Conservation (phyloP, 2,797 vertebrate species). For the Dromococcyx pavoninus region DNA sequence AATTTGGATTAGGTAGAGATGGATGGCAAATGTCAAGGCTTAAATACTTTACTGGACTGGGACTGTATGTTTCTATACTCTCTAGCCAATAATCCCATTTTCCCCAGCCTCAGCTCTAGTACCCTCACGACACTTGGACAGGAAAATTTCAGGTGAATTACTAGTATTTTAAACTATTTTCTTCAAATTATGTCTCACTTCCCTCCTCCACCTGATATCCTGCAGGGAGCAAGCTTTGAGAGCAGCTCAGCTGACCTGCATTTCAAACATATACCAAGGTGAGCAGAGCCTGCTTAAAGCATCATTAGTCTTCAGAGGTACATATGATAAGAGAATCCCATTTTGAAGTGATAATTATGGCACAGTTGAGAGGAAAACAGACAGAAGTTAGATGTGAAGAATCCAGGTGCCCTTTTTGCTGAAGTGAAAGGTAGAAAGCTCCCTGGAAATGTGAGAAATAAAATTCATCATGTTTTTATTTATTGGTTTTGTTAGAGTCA, state of each 20-base stretch:
- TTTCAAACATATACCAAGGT: background rate
- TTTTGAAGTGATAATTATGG: background rate
- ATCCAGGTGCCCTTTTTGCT: background rate
- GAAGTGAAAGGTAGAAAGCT: background rate
- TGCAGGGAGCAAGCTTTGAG: background rate
- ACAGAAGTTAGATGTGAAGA: background rate
- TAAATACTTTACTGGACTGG: background rate
- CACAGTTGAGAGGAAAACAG: background rate
- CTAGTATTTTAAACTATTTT: background rate
- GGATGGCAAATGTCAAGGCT: background rate
- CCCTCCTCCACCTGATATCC: background rate
- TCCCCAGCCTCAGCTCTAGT: background rate
- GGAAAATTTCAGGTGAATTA: background rate
- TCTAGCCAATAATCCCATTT: background rate
- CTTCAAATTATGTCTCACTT: background rate
- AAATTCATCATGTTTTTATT: background rate
- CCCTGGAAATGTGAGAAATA: background rate
- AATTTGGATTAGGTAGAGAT: background rate
- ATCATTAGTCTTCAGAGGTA: background rate
- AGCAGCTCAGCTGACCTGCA: background rate
- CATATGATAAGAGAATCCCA: background rate
- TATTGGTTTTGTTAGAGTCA: background rate
- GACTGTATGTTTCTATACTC: background rate
- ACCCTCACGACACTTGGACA: background rate
- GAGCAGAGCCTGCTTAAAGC: background rate